phyloP scores from a whole-genome alignment of 2,888 invertebrate species.

The Sphaerophoria taeniata region DNA sequence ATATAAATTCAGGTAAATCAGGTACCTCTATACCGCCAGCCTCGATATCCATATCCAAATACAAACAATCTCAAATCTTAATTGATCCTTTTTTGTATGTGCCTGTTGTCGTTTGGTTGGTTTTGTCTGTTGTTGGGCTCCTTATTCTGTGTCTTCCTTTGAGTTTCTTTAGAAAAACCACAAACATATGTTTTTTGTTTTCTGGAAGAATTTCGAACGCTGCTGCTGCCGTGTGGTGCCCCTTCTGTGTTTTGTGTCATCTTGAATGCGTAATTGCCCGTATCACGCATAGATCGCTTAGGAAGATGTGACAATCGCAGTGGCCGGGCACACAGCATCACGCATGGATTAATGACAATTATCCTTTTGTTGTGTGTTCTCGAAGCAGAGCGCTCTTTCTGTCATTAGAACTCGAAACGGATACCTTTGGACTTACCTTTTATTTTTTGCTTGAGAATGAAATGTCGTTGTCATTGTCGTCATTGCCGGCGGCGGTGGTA shows the following conservation, averaged over 20 bases:
- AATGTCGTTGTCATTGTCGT: constrained; percentile 16
- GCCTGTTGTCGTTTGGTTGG: constrained; percentile 7
- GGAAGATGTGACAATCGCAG: constrained; percentile 51
- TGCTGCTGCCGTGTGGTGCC: constrained; percentile 44
- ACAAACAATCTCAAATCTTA: constrained; percentile 69
- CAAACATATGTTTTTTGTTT: constrained; percentile 63
- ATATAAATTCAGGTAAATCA: constrained; percentile 67
- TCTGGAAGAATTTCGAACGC: constrained; percentile 31
- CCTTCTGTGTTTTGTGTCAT: constrained; percentile 66
- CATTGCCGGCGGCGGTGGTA: constrained; percentile 60
- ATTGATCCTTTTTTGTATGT: constrained; percentile 64
- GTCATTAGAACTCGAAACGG: constrained; percentile 20
- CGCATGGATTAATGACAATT: constrained; percentile 74
- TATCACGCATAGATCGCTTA: constrained; percentile 72
- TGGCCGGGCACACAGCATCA: constrained; percentile 57
- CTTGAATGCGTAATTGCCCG: constrained; percentile 74
- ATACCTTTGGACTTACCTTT: too few species aligned
- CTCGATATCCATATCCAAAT: too few species aligned
- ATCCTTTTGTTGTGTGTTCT: constrained; percentile 69
- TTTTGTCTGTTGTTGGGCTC: constrained; percentile 27
- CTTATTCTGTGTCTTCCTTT: constrained; percentile 14
- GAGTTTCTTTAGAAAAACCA: constrained; percentile 40
- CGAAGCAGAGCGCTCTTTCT: constrained; percentile 15
- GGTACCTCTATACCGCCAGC: constrained; percentile 58
- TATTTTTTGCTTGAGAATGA: constrained; percentile 37